phyloP scores from a whole-genome alignment of 1,140 invertebrate genomes.

The Saccostrea echinata region DNA sequence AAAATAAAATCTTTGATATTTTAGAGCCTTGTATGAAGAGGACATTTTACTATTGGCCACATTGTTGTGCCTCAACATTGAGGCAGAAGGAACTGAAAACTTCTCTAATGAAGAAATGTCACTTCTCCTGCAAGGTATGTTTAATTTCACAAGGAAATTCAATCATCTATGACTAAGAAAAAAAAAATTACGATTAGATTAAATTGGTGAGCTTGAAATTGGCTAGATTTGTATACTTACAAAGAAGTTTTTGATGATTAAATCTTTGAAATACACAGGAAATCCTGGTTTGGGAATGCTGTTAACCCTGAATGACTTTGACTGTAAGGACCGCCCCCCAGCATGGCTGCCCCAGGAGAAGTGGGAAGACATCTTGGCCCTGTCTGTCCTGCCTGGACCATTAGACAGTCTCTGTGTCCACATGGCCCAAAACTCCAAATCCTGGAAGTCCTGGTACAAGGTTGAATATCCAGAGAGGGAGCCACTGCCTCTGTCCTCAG shows the following conservation, averaged over 20 bases:
- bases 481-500: conserved; percentile 66
- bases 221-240: too few species aligned
- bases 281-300: conserved; percentile 79
- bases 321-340: conserved; percentile 72
- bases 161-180: not conserved
- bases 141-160: not conserved
- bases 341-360: conserved; percentile 76
- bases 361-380: conserved; percentile 79
- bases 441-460: conserved; percentile 76
- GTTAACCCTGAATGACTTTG: conserved; percentile 78
- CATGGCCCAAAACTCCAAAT: conserved; percentile 70
- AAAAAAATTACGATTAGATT: too few species aligned
- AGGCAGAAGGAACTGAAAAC: conserved; percentile 73
- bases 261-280: conserved; percentile 59
- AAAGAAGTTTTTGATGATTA: not conserved
- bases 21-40: conserved; percentile 76
- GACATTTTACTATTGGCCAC: conserved; percentile 75
- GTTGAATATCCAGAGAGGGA: conserved; percentile 73
- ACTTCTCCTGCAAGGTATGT: conserved; percentile 77
- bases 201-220: too few species aligned
- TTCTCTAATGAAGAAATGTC: conserved; percentile 78
- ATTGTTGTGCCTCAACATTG: conserved; percentile 75
- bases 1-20: conserved; percentile 12
- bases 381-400: conserved; percentile 78
- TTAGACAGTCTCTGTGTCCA: conserved; percentile 78